Evolutionary conservation across 2,113 vertebrate species (phyloP), one percentile per base, ranked within the genome.

Genomic region (Cichladusa arquata): DNA sequence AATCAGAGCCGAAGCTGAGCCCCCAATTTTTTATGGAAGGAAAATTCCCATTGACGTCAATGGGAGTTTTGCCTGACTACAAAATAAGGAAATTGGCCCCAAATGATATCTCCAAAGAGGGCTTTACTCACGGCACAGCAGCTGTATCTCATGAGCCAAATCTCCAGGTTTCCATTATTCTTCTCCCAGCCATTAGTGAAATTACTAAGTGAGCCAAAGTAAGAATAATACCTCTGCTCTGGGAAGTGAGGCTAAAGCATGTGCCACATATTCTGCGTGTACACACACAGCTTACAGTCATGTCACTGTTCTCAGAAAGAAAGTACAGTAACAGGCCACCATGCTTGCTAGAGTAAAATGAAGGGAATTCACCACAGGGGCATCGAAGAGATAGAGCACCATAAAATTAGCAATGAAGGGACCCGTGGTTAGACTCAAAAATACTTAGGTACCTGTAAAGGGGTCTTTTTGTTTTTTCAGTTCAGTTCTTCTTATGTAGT

Each of bases 31-130:
- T 93, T 71, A 90, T 45, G 23, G 77, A 79, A 93, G 69, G 53
- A 96, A 91, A 94, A 78, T 90, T 94, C 73, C 36, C 73, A 71
- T 47, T 96, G 93, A 97, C 64, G 19, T 97, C 93, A 97, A 86
- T 93, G 76, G 88, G 88, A 94, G 22, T 92, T 92, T 64, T 94
- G 86, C 82, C 87, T 92, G 45, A 88, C 73, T 90, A 81, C 81
- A 88, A 93, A 97, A 88, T 76, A 67, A 86, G 88, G 56, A 76
- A 94, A 82, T 71, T 94, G 82, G 86, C 81, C 80, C 73, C 69
- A 86, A 71, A 88, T 58, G 47, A 56, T 93, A 72, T 66, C 86
- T 96, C 93, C 56, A 93, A 87, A 91, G 88, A 83, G 77, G 86
- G 57, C 45, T 96, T 93, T 90, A 76, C 67, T 94, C 64, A 73